Conservation (phyloP, 2,113 vertebrate genomes). For the Myotis brandtii region DNA sequence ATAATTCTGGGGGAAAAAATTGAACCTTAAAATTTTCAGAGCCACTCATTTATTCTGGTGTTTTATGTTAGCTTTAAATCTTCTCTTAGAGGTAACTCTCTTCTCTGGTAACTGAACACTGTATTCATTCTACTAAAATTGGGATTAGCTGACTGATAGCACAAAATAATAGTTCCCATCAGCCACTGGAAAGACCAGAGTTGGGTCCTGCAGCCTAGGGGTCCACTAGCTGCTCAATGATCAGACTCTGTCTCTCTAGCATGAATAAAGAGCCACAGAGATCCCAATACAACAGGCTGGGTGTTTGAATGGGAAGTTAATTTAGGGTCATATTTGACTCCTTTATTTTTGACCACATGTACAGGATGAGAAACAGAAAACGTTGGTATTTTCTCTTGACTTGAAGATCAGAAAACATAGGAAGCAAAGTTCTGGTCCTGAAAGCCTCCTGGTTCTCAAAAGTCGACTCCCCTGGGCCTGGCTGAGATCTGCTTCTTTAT, state of each 20-base stretch:
- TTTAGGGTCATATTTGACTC: not conserved
- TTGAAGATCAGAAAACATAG: not conserved
- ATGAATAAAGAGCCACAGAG: not conserved
- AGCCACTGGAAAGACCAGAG: not conserved
- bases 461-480: not conserved
- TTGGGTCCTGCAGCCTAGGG: not conserved
- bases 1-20: not conserved
- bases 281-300: not conserved
- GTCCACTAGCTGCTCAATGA: not conserved
- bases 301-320: not conserved
- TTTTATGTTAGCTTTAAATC: constrained; percentile 30
- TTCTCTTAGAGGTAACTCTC: not conserved
- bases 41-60: not conserved
- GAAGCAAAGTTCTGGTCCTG: not conserved
- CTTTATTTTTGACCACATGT: not conserved
- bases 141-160: not conserved
- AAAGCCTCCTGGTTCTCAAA: not conserved
- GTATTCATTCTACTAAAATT: not conserved
- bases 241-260: not conserved
- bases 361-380: not conserved
- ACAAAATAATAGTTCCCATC: not conserved
- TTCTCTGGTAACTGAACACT: not conserved
- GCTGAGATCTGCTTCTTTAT: not conserved
- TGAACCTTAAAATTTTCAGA: not conserved
- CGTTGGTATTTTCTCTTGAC: not conserved